A percentile compares a stretch with the other conserved stretches of the same genome.
Evolutionary conservation across 2,888 invertebrate species (phyloP).

Genomic region (Elgonia sp.): DNA sequence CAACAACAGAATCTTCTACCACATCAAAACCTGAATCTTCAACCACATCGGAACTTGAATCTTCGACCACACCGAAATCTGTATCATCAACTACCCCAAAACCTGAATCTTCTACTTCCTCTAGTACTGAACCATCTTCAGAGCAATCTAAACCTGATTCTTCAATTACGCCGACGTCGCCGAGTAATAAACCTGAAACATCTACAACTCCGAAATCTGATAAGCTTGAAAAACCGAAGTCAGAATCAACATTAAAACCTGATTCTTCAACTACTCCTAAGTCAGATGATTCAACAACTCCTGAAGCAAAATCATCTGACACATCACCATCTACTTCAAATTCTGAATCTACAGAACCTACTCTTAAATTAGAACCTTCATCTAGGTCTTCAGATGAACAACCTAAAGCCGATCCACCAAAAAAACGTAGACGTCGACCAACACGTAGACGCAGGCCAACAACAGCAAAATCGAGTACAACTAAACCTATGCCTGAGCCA

Average conservation of each 20-base stretch:
- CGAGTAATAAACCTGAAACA: slow-evolving; percentile 7
- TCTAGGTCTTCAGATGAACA: background rate
- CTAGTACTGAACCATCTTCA: too few species aligned
- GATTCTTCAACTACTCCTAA: background rate
- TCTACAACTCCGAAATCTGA: background rate
- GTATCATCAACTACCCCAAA: slow-evolving; percentile 19
- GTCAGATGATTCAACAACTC: slow-evolving; percentile 5
- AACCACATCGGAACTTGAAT: slow-evolving; percentile 7
- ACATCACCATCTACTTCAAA: slow-evolving; percentile 19
- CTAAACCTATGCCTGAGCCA: slow-evolving; percentile 49
- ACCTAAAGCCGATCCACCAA: slow-evolving; percentile 29
- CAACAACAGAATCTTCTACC: background rate
- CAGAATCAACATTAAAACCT: background rate
- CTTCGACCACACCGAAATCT: slow-evolving; percentile 44
- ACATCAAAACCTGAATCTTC: slow-evolving; percentile 21
- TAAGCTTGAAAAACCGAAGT: background rate
- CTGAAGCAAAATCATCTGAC: background rate
- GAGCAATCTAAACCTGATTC: background rate
- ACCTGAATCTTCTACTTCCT: slow-evolving; percentile 13
- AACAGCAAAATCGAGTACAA: slow-evolving; percentile 39
- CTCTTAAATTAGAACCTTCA: slow-evolving; percentile 2
- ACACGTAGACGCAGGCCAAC: slow-evolving; percentile 49
- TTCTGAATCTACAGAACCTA: slow-evolving; percentile 12
- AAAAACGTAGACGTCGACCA: slow-evolving; percentile 55
- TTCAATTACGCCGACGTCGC: background rate